Base-by-base conservation (phyloP, 2,888 invertebrate genomes). In the Pseudococcus longispinus region DNA sequence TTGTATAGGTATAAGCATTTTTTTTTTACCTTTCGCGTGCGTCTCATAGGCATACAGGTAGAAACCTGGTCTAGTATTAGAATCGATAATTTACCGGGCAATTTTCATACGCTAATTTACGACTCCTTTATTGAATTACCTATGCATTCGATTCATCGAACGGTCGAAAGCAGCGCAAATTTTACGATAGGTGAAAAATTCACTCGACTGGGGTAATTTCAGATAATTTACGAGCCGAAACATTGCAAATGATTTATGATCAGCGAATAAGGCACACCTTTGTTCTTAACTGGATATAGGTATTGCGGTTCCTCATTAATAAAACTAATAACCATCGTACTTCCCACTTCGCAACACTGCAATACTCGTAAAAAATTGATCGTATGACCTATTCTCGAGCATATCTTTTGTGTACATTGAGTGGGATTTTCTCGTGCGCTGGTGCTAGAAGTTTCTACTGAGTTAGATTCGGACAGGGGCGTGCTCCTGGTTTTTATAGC, bases 71-170 rank as follows among this genome's bases (percentile, higher is more conserved):
- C 23, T 65, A 26, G 65, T 4, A 18, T 70, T 70, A 8, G 18
- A 29, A 70, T 70, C 2, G 18, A 15, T 70, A 29, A 70, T 70
- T 70, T 70, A 70, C 13, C 29, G 70, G 20, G 2, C 18, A 60
- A 60, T 70, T 70, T 70, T 70, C 37, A 37, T 70, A 70, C 70
- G 60, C 70, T 29, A 70, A 29, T 70, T 70, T 70, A 60, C 23
- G 60, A 70, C 29, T 70, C 4, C 5, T 70, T 70, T 70, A 70
- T 70, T 70, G 70, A 70, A 70, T 70, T 55, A 55, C 0, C 4
- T 55, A 55, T 55, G 37, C 37, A 37, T 37, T 37, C 37, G 37
- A n/a, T 37, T 4, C 37, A 37, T n/a, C 55, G 55, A n/a, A 13
- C 20, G 20, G n/a, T 8, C 37, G 37, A 37, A 65, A 65, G 9